Evolutionary conservation across 2,797 vertebrate genomes (phyloP).

Genomic region (Remorina albescens): DNA sequence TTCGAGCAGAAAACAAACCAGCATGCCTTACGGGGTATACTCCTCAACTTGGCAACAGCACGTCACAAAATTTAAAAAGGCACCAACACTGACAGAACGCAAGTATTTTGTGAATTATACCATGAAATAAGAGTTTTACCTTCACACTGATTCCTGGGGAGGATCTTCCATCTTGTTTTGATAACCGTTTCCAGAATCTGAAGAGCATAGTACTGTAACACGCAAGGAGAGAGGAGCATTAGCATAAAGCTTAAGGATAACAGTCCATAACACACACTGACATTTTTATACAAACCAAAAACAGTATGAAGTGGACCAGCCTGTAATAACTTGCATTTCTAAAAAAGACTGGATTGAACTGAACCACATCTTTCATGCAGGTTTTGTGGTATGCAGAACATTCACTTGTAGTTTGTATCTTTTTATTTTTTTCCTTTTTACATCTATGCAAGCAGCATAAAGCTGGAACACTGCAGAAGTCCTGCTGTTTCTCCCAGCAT

Average conservation of each 20-base stretch:
- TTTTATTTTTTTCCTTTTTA: constrained; percentile 2
- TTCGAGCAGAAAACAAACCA: constrained; percentile 74
- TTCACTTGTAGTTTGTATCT: constrained; percentile 57
- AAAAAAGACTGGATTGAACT: constrained; percentile 82
- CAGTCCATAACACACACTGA: constrained; percentile 64
- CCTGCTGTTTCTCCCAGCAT: constrained; percentile 95
- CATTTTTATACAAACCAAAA: constrained; percentile 70
- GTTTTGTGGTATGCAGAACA: constrained; percentile 72
- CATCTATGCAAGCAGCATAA: constrained; percentile 80
- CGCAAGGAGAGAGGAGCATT: constrained; percentile 76
- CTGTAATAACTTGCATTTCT: constrained; percentile 74
- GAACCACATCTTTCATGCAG: constrained; percentile 91
- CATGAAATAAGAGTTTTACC: constrained; percentile 82
- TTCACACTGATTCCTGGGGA: constrained; percentile 98
- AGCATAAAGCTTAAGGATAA: constrained; percentile 49
- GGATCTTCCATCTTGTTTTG: constrained; percentile 99
- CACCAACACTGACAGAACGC: constrained; percentile 69
- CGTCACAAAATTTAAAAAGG: constrained; percentile 71
- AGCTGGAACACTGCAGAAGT: constrained; percentile 87
- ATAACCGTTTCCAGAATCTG: constrained; percentile 99
- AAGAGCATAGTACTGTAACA: constrained; percentile 99
- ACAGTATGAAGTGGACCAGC: constrained; percentile 78
- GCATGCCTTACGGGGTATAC: constrained; percentile 74
- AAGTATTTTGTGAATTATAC: constrained; percentile 22
- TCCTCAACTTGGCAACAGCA: constrained; percentile 77